A percentile compares a stretch with the other conserved stretches of the same genome.
Evolutionary conservation across 2,888 invertebrate species (phyloP).

Genomic region (Scaptomyza caliginosa): DNA sequence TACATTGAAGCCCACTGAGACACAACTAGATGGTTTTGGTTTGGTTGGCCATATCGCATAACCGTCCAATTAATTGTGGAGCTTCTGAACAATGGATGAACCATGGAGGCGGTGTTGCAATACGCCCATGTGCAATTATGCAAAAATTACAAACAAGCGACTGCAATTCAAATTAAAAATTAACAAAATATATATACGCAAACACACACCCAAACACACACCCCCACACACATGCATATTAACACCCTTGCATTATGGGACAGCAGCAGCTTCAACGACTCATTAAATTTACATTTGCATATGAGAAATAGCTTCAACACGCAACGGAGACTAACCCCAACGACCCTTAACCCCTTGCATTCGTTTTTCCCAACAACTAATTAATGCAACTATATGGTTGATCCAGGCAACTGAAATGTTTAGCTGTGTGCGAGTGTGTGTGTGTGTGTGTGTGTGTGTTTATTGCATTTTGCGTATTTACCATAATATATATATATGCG

Average conservation of each 20-base stretch:
- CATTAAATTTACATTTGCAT: conserved; percentile 78
- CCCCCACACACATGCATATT: conserved; percentile 17
- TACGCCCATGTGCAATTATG: conserved; percentile 57
- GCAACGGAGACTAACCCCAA: conserved; percentile 17
- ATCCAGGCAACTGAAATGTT: conserved; percentile 48
- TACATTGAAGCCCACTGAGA: conserved; percentile 15
- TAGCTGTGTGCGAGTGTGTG: conserved; percentile 6
- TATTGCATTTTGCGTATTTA: conserved; percentile 53
- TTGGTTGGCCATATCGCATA: conserved; percentile 3
- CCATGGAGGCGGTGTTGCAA: neutral
- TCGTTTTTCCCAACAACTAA: conserved; percentile 52
- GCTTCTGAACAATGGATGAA: conserved; percentile 7
- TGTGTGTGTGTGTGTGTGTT: conserved; percentile 12
- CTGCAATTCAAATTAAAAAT: conserved; percentile 78
- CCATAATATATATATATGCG: conserved; percentile 34
- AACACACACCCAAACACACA: conserved; percentile 5
- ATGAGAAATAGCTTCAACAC: conserved; percentile 72
- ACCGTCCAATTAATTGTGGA: conserved; percentile 56
- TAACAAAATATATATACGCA: conserved; percentile 68
- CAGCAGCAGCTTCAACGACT: conserved; percentile 62
- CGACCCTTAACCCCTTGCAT: neutral
- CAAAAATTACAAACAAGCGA: conserved; percentile 69
- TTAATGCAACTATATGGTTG: conserved; percentile 63
- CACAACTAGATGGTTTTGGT: conserved; percentile 1
- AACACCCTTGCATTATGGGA: conserved; percentile 33